Evolutionary conservation across 2,797 vertebrate genomes (phyloP), one percentile per base, ranked within the genome.

Genomic region (Esox masquinongy): DNA sequence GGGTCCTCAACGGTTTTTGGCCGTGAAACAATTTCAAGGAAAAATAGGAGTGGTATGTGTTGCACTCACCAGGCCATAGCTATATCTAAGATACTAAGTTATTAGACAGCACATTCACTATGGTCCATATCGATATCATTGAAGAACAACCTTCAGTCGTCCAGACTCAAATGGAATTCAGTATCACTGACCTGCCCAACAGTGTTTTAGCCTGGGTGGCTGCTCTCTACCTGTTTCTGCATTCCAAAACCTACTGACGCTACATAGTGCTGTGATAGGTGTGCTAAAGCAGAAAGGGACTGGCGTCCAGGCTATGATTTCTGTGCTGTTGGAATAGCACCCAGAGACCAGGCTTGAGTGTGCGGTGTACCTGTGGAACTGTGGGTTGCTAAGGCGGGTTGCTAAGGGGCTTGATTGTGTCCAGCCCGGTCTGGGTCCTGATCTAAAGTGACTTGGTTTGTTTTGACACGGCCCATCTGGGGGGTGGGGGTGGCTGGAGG

Each of bases 401-500:
- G 91, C 90, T 89, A 88, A 83, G 86, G 83, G 86, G 84, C 85
- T 90, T 90, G 92, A 92, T 92, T 85, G 91, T 91, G 91, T 88
- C 89, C 88, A 93, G 92, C 92, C 91, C 93, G 93, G 91, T 92
- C 92, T 90, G 92, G 91, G 85, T 90, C 90, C 92, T 90, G 85
- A 87, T 90, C 89, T 88, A 86, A 92, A 87, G 7, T 91, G 88
- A 93, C 90, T 90, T 92, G 83, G 89, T 93, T 92, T 87, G 88
- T 93, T 82, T 92, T 92, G 90, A 93, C 91, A 91, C 91, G 92
- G 91, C 93, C 88, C 92, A 88, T 93, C 90, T 88, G 93, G 90
- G 91, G 90, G 43, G 9, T 11, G 43, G 43, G 43, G 43, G 90
- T 91, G 93, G 90, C 88, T 92, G 91, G 91, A 91, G 90, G 92